Evolutionary conservation across 1,140 invertebrate genomes (phyloP), one percentile per base, ranked within the genome.

Genomic region (Drosophila parvula): DNA sequence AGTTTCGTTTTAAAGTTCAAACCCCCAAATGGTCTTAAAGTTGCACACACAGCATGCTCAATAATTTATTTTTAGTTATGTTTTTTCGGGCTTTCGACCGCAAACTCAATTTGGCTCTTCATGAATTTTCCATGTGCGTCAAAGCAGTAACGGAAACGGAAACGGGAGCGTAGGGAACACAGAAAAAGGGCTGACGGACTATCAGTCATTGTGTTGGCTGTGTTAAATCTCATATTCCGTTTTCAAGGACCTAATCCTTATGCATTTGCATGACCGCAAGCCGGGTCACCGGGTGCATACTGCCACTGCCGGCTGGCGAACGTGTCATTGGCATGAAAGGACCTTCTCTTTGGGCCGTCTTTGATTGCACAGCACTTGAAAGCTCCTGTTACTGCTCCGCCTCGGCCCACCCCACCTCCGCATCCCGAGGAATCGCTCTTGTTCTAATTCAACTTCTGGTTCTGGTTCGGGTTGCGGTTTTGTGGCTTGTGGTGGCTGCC

Each of bases 341-440:
- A 50, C 47, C 64, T 69, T 38, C 53, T 45, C 64, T 38, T 45
- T 14, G 30, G 57, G 14, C 27, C 16, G 43, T 53, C 41, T 76
- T 68, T 77, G 74, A 77, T 77, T 77, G 74, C 74, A 77, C 56
- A 77, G 74, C 74, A 56, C 74, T 77, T 27, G 56, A 69, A 50
- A 75, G 59, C 53, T 75, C 71, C 73, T 76, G 73, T 68, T 48
- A 67, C 44, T 41, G 62, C 50, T 36, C 47, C 28, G n/a, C 48
- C 43, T 2, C 47, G 4, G 6, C 11, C 3, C 1, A 30, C 27
- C 36, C 32, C 32, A 10, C 22, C 22, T 22, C 22, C 22, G 22
- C 1, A 30, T 18, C 30, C 32, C 32, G 9, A 41, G 60, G 14
- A 55, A 28, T 47, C 4, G 47, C 63, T 68, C 47, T 68, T 48